These are phyloP conservation scores for Archips xylosteana DNA, from an alignment of 2,888 invertebrate species.

Conservation along the genomic window DNA sequence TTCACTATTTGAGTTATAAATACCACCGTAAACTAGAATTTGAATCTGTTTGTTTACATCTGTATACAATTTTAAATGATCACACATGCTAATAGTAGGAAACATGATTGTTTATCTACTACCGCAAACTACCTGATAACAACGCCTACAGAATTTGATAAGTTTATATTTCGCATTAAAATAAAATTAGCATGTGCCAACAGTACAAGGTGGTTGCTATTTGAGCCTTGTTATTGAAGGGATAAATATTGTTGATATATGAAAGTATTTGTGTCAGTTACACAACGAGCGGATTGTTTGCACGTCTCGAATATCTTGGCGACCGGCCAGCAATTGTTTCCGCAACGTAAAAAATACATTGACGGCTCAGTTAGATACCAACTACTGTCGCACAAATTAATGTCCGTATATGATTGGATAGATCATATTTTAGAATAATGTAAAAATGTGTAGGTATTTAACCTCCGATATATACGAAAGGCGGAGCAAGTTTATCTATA, in stretches of 20 bases:
- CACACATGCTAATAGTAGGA: background rate
- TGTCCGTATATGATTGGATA: constrained; percentile 47
- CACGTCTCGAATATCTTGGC: constrained; percentile 60
- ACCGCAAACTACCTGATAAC: background rate
- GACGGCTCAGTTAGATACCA: constrained; percentile 45
- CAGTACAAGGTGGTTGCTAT: constrained; percentile 14
- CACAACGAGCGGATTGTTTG: constrained; percentile 58
- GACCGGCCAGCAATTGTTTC: constrained; percentile 59
- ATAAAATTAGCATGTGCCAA: constrained; percentile 29
- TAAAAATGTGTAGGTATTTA: background rate
- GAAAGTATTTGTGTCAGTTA: constrained; percentile 51
- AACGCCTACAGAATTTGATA: background rate
- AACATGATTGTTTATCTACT: background rate
- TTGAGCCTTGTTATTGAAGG: constrained; percentile 30
- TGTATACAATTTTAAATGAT: background rate
- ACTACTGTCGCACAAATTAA: constrained; percentile 55
- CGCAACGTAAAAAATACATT: constrained; percentile 58
- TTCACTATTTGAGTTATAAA: constrained; percentile 8
- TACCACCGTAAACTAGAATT: background rate
- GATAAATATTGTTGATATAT: constrained; percentile 46
- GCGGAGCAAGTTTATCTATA: background rate
- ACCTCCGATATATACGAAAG: background rate
- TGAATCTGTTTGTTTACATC: constrained; percentile 5
- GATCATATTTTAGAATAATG: background rate
- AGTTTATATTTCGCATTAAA: background rate